Evolutionary conservation across 2,113 vertebrate species (phyloP).

Genomic region (Gallinago media): DNA sequence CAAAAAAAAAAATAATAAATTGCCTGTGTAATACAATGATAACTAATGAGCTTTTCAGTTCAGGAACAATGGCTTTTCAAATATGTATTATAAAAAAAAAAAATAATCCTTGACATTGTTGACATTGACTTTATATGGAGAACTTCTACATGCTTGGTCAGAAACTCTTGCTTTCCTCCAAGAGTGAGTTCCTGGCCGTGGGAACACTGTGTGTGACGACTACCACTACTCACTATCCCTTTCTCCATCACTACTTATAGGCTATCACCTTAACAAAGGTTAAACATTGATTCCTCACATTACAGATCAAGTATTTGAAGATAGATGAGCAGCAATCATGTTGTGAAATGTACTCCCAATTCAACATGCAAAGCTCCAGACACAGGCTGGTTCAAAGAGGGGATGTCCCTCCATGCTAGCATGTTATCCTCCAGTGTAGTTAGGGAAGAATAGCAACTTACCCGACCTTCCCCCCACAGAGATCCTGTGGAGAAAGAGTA

Average conservation of each 20-base stretch:
- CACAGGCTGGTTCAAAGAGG: not conserved
- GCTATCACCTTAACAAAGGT: not conserved
- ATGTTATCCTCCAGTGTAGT: not conserved
- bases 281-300: not conserved
- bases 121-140: not conserved
- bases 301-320: not conserved
- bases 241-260: not conserved
- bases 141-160: not conserved
- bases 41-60: not conserved
- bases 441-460: not conserved
- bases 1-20: not conserved
- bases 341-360: not conserved
- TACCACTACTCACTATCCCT: fast-evolving
- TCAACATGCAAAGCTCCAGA: not conserved
- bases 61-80: not conserved
- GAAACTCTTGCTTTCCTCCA: not conserved
- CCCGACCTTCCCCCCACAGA: not conserved
- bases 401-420: not conserved
- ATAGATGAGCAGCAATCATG: not conserved
- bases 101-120: not conserved
- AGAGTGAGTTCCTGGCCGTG: not conserved
- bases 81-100: not conserved
- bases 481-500: not conserved
- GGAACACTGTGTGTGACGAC: fast-evolving
- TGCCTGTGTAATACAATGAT: not conserved